A percentile compares a stretch with the other conserved stretches of the same genome.
These are phyloP conservation scores for Aptenodytes patagonicus DNA, from an alignment of 2,113 vertebrate species.

Conservation along the genomic window DNA sequence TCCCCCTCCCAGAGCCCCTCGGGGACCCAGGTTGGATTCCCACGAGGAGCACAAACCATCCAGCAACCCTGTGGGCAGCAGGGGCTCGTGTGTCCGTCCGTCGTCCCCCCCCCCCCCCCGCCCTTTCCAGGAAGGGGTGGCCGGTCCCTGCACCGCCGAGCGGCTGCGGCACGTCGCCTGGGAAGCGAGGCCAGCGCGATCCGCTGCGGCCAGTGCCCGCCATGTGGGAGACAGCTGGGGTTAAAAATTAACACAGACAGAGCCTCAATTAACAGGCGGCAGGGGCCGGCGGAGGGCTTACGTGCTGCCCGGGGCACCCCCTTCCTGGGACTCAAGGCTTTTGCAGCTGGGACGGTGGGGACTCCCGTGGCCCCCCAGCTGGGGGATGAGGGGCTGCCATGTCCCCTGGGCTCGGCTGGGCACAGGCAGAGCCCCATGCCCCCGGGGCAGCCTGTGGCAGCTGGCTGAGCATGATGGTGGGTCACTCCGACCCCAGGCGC, in stretches of 20 bases:
- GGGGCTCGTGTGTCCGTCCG: not conserved
- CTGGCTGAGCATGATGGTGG: rapidly evolving
- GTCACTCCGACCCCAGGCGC: not conserved
- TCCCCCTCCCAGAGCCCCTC: not conserved
- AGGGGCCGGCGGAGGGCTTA: not conserved
- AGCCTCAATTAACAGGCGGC: not conserved
- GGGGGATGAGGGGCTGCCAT: rapidly evolving
- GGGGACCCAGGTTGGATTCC: not conserved
- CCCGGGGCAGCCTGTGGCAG: not conserved
- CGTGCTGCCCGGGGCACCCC: not conserved
- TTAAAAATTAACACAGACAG: constrained; percentile 57
- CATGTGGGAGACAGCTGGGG: constrained; percentile 45
- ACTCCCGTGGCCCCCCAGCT: rapidly evolving
- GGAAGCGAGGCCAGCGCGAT: not conserved
- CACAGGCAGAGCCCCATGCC: not conserved
- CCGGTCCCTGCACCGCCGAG: not conserved
- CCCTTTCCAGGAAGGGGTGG: not conserved
- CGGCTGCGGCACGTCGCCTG: not conserved
- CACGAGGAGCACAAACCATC: not conserved
- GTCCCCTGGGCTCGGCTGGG: not conserved
- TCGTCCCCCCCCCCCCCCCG: not conserved
- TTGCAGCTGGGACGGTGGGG: rapidly evolving
- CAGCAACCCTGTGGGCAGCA: not conserved
- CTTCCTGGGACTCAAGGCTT: rapidly evolving
- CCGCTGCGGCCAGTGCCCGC: not conserved